Evolutionary conservation across 2,113 vertebrate species (phyloP).

Genomic region (Neogobius melanostomus): DNA sequence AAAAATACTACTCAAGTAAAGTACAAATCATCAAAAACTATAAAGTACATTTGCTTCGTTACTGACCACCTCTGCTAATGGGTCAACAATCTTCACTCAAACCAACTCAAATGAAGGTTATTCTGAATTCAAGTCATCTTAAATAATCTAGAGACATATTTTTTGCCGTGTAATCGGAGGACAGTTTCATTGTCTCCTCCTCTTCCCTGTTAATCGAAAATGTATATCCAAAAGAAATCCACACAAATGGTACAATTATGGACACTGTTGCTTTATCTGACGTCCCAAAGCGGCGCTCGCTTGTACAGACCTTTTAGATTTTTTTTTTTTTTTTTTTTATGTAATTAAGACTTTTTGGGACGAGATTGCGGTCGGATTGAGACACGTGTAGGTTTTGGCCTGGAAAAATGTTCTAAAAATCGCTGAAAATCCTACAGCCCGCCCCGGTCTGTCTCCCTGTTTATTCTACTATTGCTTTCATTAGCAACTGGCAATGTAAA

Average conservation of each 20-base stretch:
- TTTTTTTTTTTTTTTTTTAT: slow-evolving; percentile 43
- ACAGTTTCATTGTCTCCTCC: neutral
- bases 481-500: slow-evolving; percentile 16
- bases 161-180: neutral
- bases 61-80: neutral
- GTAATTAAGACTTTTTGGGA: slow-evolving; percentile 52
- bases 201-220: slow-evolving; percentile 3
- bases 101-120: too few relatives aligned
- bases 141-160: too few relatives aligned
- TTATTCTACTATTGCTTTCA: slow-evolving; percentile 7
- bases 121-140: too few relatives aligned
- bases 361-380: slow-evolving; percentile 23
- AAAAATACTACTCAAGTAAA: too few relatives aligned
- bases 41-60: too few relatives aligned
- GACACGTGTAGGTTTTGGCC: neutral
- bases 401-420: neutral
- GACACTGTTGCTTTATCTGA: neutral
- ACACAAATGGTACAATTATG: slow-evolving; percentile 21
- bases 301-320: slow-evolving; percentile 35
- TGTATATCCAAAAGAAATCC: neutral
- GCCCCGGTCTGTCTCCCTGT: slow-evolving; percentile 5
- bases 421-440: neutral
- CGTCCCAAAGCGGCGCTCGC: slow-evolving; percentile 38
- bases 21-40: neutral
- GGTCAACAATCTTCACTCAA: too few relatives aligned